Percentiles rank a stretch among this genome's conserved stretches.
These are phyloP conservation scores for Dromaius novaehollandiae DNA, from an alignment of 2,113 vertebrate species.

Conservation along the genomic window DNA sequence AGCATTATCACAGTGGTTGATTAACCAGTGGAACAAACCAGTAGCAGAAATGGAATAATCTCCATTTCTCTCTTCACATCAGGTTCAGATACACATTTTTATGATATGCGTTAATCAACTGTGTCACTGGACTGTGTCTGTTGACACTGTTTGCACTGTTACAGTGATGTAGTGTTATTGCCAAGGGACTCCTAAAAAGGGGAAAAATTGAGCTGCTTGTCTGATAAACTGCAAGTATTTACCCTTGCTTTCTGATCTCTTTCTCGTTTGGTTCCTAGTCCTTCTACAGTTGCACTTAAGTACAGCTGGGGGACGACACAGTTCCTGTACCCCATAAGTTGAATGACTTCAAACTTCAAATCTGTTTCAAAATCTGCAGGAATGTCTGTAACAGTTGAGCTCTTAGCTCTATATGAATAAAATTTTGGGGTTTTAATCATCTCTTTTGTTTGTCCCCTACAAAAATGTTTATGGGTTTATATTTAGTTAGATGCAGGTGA, in stretches of 20 bases:
- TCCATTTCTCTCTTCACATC: not conserved
- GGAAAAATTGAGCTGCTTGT: not conserved
- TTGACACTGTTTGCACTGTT: not conserved
- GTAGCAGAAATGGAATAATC: slow-evolving; percentile 3
- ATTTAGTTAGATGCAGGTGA: not conserved
- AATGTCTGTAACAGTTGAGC: not conserved
- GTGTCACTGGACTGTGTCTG: not conserved
- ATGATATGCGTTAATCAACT: not conserved
- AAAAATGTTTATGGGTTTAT: not conserved
- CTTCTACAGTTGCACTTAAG: not conserved
- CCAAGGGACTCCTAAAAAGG: not conserved
- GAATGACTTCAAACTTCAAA: not conserved
- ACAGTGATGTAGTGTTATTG: not conserved
- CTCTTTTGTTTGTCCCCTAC: not conserved
- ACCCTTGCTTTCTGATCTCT: not conserved
- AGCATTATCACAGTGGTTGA: not conserved
- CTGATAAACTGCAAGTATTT: not conserved
- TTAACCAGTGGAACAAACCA: not conserved
- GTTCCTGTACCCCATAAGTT: not conserved
- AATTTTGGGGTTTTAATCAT: not conserved
- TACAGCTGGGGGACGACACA: not conserved
- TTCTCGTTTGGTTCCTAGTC: not conserved
- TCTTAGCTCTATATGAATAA: not conserved
- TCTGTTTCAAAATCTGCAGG: not conserved
- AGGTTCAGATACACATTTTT: not conserved